phyloP scores from a whole-genome alignment of 2,888 invertebrate genomes.

The Trichopoda pennipes region DNA sequence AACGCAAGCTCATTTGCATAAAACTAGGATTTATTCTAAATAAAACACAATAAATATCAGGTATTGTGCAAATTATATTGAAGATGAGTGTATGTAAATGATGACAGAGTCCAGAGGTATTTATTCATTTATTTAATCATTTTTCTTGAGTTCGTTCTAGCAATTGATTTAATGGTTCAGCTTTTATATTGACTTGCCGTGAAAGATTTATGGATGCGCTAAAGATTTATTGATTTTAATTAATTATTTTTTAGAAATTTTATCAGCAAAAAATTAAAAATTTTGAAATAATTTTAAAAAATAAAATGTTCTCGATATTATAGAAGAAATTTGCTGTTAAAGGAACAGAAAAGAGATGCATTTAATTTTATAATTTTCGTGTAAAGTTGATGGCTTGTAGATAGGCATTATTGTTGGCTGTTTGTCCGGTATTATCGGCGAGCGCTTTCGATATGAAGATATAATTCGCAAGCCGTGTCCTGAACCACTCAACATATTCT shows the following conservation, averaged over 20 bases:
- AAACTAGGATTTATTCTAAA: background rate
- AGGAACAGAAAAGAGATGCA: too few species aligned
- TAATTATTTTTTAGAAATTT: background rate
- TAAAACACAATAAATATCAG: background rate
- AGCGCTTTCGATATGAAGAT: too few species aligned
- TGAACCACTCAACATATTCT: too few species aligned
- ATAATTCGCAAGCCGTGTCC: too few species aligned
- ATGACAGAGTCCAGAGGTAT: background rate
- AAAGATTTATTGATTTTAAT: slow-evolving; percentile 55
- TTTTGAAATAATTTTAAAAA: background rate
- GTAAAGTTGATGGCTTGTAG: too few species aligned
- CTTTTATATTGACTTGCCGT: slow-evolving; percentile 46
- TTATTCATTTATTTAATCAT: slow-evolving; percentile 27
- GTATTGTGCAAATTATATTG: background rate
- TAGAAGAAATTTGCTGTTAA: too few species aligned
- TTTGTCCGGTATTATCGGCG: too few species aligned
- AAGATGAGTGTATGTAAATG: background rate
- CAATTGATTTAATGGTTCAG: slow-evolving; percentile 49
- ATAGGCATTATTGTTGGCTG: too few species aligned
- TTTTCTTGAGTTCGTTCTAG: slow-evolving; percentile 11
- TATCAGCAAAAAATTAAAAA: background rate
- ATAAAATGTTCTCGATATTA: background rate
- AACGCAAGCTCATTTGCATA: background rate
- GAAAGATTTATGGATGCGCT: slow-evolving; percentile 63
- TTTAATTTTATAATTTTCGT: too few species aligned